Evolutionary conservation across 2,113 vertebrate genomes (phyloP).

Genomic region (Philantomba maxwellii): DNA sequence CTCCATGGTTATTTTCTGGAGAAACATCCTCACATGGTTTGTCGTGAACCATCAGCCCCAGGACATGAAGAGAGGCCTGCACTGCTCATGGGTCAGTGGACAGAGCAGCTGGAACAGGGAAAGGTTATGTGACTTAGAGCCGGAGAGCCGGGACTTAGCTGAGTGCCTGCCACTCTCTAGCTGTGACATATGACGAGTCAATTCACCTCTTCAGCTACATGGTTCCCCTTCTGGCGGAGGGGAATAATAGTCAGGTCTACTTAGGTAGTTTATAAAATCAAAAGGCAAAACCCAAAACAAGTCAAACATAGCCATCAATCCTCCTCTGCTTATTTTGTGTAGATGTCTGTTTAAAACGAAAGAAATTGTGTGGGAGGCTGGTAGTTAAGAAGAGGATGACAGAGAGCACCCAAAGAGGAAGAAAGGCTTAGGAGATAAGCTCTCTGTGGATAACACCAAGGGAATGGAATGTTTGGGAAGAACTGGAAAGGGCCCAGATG

Average conservation of each 20-base stretch:
- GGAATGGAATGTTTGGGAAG: neutral
- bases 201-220: neutral
- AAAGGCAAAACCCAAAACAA: neutral
- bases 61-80: neutral
- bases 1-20: neutral
- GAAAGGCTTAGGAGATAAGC: neutral
- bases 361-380: neutral
- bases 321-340: neutral
- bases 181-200: neutral
- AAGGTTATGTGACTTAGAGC: neutral
- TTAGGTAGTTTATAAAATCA: neutral
- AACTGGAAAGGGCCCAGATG: neutral
- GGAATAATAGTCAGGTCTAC: neutral
- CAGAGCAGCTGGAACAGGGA: neutral
- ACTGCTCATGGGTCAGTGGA: no score
- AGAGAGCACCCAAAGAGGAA: neutral
- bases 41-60: neutral
- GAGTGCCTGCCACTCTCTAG: neutral
- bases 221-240: neutral
- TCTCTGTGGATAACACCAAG: neutral
- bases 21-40: neutral
- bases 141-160: neutral
- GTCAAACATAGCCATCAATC: neutral
- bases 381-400: neutral
- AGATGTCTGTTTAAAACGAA: neutral